These are phyloP conservation scores for Halocaridina rubra DNA, from an alignment of 2,888 invertebrate species.

Conservation along the genomic window DNA sequence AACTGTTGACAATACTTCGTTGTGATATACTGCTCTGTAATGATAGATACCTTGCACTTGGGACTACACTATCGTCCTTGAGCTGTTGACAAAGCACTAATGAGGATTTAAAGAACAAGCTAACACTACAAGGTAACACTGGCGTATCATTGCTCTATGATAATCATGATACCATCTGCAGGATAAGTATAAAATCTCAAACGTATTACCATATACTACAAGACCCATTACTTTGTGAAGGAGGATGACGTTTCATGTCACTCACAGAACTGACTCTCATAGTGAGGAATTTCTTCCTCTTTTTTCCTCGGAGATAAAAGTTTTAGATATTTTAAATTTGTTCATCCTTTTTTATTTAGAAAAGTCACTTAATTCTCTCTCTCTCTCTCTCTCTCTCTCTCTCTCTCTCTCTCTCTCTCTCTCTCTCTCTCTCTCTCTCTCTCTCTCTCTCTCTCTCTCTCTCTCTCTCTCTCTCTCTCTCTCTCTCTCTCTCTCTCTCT, in stretches of 20 bases:
- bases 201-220: too few species aligned
- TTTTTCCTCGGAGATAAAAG: background rate
- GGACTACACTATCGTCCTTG: too few species aligned
- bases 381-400: background rate
- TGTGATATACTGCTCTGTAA: too few species aligned
- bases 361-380: background rate
- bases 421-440: background rate
- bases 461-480: background rate
- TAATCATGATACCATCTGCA: too few species aligned
- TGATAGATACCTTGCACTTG: too few species aligned
- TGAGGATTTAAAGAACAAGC: too few species aligned
- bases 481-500: conserved; percentile 1
- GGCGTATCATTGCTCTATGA: too few species aligned
- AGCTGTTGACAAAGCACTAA: too few species aligned
- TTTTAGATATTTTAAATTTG: background rate
- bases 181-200: background rate
- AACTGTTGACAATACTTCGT: too few species aligned
- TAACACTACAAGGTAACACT: too few species aligned
- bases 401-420: conserved; percentile 13
- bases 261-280: background rate
- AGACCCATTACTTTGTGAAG: background rate
- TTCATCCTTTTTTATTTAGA: background rate
- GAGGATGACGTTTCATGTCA: background rate
- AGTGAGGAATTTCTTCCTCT: background rate
- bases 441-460: conserved; percentile 4